Percentiles rank a stretch among this genome's conserved stretches.
phyloP scores from a whole-genome alignment of 2,113 vertebrate genomes.

The Peromyscus leucopus region DNA sequence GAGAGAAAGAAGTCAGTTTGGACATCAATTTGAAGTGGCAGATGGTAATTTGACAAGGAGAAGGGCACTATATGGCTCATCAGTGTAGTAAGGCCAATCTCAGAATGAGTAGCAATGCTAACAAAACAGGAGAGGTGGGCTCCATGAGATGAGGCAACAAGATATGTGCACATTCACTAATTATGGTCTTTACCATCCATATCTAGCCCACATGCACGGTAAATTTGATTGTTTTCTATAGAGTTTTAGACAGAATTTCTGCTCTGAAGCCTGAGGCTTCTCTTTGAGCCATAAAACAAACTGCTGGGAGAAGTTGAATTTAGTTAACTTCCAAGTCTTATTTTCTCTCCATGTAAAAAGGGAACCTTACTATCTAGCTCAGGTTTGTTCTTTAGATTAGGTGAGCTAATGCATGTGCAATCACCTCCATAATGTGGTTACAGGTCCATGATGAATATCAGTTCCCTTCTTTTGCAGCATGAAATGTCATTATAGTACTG shows the following conservation, averaged over 20 bases:
- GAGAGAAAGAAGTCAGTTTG: slow-evolving; percentile 18
- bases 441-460: neutral
- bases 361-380: neutral
- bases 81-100: neutral
- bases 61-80: neutral
- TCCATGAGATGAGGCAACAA: neutral
- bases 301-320: neutral
- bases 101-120: neutral
- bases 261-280: neutral
- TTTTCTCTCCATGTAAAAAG: slow-evolving; percentile 1
- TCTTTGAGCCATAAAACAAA: neutral
- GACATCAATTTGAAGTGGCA: slow-evolving; percentile 1
- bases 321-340: neutral
- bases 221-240: neutral
- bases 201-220: neutral
- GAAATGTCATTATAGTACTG: neutral
- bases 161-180: neutral
- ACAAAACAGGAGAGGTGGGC: neutral
- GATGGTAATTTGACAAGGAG: slow-evolving; percentile 25
- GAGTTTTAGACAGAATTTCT: neutral
- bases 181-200: neutral
- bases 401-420: neutral
- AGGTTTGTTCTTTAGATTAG: neutral
- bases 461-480: neutral
- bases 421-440: neutral